phyloP scores from a whole-genome alignment of 2,797 vertebrate species.

The Gymnodraco acuticeps region DNA sequence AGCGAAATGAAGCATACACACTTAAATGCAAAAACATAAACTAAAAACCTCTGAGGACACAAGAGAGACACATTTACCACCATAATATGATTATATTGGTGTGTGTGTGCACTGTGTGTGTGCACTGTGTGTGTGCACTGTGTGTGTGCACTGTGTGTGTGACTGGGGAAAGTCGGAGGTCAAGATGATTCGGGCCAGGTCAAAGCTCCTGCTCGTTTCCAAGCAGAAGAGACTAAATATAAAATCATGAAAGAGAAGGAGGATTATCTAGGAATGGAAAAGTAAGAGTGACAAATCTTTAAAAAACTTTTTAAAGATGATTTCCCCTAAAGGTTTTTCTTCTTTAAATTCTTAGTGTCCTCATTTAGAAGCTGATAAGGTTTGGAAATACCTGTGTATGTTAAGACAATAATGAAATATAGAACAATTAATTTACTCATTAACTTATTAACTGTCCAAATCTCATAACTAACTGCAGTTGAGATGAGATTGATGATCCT shows the following conservation, averaged over 20 bases:
- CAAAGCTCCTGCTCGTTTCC: constrained; percentile 48
- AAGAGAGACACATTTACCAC: not conserved
- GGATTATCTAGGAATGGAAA: not conserved
- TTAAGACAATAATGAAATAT: not conserved
- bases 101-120: not conserved
- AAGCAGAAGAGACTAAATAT: constrained; percentile 47
- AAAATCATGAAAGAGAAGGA: constrained; percentile 5
- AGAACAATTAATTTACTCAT: no score
- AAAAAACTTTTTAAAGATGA: no score
- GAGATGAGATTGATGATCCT: constrained; percentile 6
- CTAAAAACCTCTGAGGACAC: no score
- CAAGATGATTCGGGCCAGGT: constrained; percentile 28
- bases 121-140: not conserved
- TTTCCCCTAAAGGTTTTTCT: not conserved
- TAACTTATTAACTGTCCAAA: not conserved
- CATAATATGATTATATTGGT: no score
- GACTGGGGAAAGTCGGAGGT: not conserved
- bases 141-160: not conserved
- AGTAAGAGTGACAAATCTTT: not conserved
- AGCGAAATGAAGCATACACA: not conserved
- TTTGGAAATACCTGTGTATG: not conserved
- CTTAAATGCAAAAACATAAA: not conserved
- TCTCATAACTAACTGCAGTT: constrained; percentile 1
- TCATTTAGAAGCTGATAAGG: not conserved
- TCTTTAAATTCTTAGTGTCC: not conserved